Evolutionary conservation across 2,113 vertebrate genomes (phyloP), one percentile per base, ranked within the genome.

Genomic region (Carassius auratus): DNA sequence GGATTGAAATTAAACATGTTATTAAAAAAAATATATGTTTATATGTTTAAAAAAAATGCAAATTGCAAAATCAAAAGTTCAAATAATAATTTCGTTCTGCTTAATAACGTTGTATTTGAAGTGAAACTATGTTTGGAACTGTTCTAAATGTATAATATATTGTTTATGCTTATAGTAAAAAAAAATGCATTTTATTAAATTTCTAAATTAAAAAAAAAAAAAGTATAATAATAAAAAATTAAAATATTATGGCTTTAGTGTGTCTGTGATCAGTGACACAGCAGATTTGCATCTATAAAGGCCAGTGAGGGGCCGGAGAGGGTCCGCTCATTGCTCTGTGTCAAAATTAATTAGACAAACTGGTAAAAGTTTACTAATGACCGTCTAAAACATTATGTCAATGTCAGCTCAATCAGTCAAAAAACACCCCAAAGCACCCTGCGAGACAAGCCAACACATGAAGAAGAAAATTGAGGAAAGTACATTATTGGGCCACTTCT

Each of bases 311-410:
- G 50, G 76, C 77, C 17, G 1, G 69, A n/a, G 38, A 30, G n/a
- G 42, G 45, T 23, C 38, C 30, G 68, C 81, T 85, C 50, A 83
- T 69, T 81, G 48, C 38, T 21, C 71, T 50, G 38, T 69, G 48
- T 86, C 81, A 26, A 68, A 36, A 71, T 38, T 81, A 81, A 81
- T 87, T 84, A 81, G 45, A 68, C 68, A n/a, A 74, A 52, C 55
- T 59, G 17, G 26, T 81, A 71, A 86, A 86, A 50, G 26, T 81
- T 86, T 85, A 82, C 83, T 64, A 38, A 55, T 38, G 61, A 59
- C 23, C 64, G 17, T 77, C 50, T 23, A 50, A 81, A 42, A 50
- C 50, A 38, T 88, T 81, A 86, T 82, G 52, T 86, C 77, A 45
- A 74, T 23, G 13, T 33, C 76, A 19, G 38, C 12, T 33, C 19